A percentile compares a stretch with the other conserved stretches of the same genome.
Evolutionary conservation across 1,140 invertebrate species (phyloP).

Genomic region (Philopotamus ludificatus): DNA sequence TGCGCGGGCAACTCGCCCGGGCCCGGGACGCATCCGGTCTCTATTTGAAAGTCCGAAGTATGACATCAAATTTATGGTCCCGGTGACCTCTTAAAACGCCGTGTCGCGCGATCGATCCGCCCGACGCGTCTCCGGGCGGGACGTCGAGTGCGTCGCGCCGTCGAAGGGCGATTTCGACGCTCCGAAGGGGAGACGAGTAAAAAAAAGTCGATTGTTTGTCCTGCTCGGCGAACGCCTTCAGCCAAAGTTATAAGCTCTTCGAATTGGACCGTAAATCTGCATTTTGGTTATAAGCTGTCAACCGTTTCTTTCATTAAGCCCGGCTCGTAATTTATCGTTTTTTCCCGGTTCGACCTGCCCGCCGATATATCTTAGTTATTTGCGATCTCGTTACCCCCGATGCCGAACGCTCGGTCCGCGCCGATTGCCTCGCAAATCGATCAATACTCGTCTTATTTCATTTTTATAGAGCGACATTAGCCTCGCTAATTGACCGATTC

Average conservation of each 20-base stretch:
- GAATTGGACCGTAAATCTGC: conserved; percentile 38
- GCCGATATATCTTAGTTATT: conserved; percentile 36
- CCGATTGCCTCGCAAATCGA: neutral
- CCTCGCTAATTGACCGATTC: neutral
- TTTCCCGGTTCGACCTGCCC: conserved; percentile 25
- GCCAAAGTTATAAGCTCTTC: conserved; percentile 29
- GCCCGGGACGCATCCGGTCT: conserved; percentile 28
- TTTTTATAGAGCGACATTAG: too few species aligned
- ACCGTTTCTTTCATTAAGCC: conserved; percentile 40
- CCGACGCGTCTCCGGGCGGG: too few species aligned
- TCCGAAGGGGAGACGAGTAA: neutral
- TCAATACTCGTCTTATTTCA: neutral
- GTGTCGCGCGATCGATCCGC: conserved; percentile 17
- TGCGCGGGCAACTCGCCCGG: conserved; percentile 6
- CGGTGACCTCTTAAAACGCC: conserved; percentile 30
- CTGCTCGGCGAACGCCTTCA: conserved; percentile 17
- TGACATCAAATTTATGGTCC: conserved; percentile 35
- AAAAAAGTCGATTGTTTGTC: conserved; percentile 26
- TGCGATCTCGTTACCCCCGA: conserved; percentile 33
- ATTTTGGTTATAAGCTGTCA: conserved; percentile 41
- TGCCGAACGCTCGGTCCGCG: conserved; percentile 6
- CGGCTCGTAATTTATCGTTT: conserved; percentile 38
- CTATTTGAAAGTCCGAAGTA: conserved; percentile 26
- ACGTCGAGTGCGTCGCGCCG: too few species aligned
- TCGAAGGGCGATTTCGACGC: neutral